phyloP scores from a whole-genome alignment of 2,888 invertebrate genomes.

The Cataglyphis albicans region DNA sequence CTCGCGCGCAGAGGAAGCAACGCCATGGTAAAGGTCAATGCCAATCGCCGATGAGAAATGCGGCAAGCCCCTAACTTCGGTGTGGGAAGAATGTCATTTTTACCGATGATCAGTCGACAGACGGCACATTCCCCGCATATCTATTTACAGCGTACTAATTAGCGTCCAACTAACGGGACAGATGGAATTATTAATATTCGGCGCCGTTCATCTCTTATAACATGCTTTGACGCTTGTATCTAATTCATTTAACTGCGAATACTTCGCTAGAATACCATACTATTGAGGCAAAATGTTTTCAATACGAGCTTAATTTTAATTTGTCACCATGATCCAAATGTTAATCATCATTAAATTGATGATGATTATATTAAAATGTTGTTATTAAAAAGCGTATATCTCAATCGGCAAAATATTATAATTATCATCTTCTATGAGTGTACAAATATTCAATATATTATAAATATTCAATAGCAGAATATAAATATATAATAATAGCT shows the following conservation, averaged over 20 bases:
- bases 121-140: constrained; percentile 41
- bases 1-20: constrained; percentile 50
- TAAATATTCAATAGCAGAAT: constrained; percentile 11
- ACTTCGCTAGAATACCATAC: constrained; percentile 1
- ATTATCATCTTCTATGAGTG: not conserved
- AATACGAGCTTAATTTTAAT: not conserved
- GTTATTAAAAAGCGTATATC: too few species aligned
- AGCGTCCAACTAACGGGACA: constrained; percentile 45
- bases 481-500: not conserved
- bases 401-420: not conserved
- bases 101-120: constrained; percentile 45
- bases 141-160: constrained; percentile 65
- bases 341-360: not conserved
- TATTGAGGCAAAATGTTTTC: not conserved
- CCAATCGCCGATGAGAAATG: constrained; percentile 49
- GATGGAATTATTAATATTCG: constrained; percentile 45
- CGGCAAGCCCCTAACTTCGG: constrained; percentile 67
- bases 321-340: not conserved
- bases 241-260: constrained; percentile 48
- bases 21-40: constrained; percentile 73
- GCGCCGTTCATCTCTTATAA: not conserved
- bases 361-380: not conserved
- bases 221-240: constrained; percentile 26
- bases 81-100: constrained; percentile 69
- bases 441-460: not conserved